Evolutionary conservation across 2,888 invertebrate genomes (phyloP).

Genomic region (Dolomedes plantarius): DNA sequence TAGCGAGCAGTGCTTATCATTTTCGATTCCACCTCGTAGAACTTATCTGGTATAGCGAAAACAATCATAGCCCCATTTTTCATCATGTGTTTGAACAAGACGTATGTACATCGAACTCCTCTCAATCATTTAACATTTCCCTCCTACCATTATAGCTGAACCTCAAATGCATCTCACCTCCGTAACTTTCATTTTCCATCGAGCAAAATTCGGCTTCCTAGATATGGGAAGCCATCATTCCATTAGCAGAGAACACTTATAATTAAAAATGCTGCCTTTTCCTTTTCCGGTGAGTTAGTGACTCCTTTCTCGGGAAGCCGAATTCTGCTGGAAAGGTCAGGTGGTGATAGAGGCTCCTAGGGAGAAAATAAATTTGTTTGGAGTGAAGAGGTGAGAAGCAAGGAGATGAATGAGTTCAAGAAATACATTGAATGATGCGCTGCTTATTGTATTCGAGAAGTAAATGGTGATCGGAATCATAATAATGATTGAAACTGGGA

Average conservation of each 20-base stretch:
- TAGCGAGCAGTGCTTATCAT: too few species aligned
- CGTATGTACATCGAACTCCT: too few species aligned
- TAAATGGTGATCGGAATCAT: too few species aligned
- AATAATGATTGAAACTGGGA: too few species aligned
- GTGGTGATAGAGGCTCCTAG: not conserved
- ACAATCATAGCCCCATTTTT: too few species aligned
- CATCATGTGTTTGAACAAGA: too few species aligned
- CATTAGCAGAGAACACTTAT: not conserved
- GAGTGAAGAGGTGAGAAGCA: not conserved
- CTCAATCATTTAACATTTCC: not conserved
- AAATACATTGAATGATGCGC: too few species aligned
- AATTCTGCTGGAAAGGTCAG: constrained; percentile 2
- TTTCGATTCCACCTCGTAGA: not conserved
- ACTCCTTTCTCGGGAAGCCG: not conserved
- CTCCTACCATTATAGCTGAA: not conserved
- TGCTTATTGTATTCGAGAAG: too few species aligned
- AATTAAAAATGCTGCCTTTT: constrained; percentile 8
- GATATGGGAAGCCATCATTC: not conserved
- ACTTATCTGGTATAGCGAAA: too few species aligned
- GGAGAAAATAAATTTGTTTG: constrained; percentile 5
- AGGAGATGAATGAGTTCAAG: not conserved
- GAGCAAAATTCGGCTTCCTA: not conserved
- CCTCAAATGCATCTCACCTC: not conserved
- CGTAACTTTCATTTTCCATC: not conserved
- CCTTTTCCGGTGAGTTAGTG: not conserved